Evolutionary conservation across 37 sponge, comb jelly and placozoan species (phyloP).

Genomic region (Cladorhizidae sp.): DNA sequence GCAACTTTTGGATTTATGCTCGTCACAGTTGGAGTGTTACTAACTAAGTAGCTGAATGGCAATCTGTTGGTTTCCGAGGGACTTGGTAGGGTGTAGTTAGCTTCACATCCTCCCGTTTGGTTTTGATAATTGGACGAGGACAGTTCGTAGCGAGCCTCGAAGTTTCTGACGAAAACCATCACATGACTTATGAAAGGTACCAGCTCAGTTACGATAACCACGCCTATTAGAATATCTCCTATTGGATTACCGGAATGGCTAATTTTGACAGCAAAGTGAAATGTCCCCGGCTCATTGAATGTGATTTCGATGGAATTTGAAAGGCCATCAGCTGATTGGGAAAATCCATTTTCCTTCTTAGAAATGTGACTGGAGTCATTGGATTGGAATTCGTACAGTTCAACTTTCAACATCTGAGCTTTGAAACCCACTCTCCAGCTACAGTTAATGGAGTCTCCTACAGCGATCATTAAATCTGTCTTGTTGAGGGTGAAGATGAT

Average conservation of each 20-base stretch:
- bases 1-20: conserved; percentile 24
- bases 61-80: neutral
- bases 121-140: too few relatives aligned
- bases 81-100: neutral
- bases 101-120: too few relatives aligned
- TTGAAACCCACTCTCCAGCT: neutral
- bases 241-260: neutral
- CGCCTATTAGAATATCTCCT: neutral
- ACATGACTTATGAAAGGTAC: neutral
- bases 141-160: neutral
- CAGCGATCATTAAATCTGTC: conserved; percentile 8
- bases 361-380: neutral
- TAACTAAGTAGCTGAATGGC: conserved; percentile 13
- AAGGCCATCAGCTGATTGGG: neutral
- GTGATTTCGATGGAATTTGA: conserved; percentile 9
- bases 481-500: conserved; percentile 6
- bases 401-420: neutral
- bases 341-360: neutral
- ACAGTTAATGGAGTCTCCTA: conserved; percentile 49
- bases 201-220: conserved; percentile 7
- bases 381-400: conserved; percentile 15
- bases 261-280: conserved; percentile 30
- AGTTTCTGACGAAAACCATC: conserved; percentile 27
- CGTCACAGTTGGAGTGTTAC: conserved; percentile 48
- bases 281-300: conserved; percentile 19